phyloP scores from a whole-genome alignment of 2,113 vertebrate species.

The Ictalurus punctatus region DNA sequence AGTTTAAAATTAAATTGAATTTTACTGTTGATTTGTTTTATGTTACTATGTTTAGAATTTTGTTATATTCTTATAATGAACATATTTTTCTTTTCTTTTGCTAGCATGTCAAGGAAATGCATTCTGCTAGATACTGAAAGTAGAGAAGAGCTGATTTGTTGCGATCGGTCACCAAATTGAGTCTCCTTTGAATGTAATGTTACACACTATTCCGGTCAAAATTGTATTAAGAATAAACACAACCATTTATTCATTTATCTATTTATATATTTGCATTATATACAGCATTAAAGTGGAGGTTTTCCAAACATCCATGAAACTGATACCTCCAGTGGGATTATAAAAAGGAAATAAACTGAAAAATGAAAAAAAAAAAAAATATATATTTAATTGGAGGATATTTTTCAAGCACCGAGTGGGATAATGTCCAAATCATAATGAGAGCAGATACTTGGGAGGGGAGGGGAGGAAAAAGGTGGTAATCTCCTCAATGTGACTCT shows the following conservation, averaged over 20 bases:
- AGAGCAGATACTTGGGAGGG: slow-evolving; percentile 51
- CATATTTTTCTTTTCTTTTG: not conserved
- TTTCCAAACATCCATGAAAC: slow-evolving; percentile 18
- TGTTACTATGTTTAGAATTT: not conserved
- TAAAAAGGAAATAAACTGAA: slow-evolving; percentile 40
- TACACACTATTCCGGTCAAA: not conserved
- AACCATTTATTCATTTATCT: not conserved
- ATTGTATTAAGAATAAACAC: not conserved
- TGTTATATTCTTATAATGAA: not conserved
- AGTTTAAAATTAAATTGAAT: not conserved
- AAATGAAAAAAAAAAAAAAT: slow-evolving; percentile 19
- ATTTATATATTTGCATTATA: not conserved
- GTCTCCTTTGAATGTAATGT: not conserved
- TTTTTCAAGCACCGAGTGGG: slow-evolving; percentile 54
- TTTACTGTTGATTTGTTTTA: not conserved
- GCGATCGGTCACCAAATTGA: not conserved
- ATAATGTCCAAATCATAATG: slow-evolving; percentile 67
- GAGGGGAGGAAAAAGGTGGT: slow-evolving; percentile 62
- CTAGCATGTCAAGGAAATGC: not conserved
- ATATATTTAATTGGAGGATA: slow-evolving; percentile 39
- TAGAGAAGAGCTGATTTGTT: not conserved
- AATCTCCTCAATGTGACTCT: slow-evolving; percentile 69
- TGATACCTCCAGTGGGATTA: slow-evolving; percentile 55
- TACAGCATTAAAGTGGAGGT: not conserved
- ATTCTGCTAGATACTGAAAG: not conserved